Percentiles rank a stretch among this genome's conserved stretches.
Conservation (phyloP, 2,113 vertebrate species). For the Phrynocephalus versicolor region DNA sequence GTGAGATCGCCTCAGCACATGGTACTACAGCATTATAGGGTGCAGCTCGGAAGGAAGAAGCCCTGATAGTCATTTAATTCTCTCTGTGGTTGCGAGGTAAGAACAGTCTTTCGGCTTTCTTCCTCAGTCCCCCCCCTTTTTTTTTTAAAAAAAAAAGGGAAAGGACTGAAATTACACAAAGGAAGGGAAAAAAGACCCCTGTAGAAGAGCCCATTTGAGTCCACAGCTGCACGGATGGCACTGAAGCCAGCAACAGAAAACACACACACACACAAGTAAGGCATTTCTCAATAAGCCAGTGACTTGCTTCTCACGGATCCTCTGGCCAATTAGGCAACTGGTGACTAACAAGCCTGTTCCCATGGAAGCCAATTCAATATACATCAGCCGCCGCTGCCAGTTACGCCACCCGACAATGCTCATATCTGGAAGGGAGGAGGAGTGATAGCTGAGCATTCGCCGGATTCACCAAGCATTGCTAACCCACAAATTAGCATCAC, state of each 20-base stretch:
- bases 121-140: background rate
- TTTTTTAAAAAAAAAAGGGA: slow-evolving; percentile 34
- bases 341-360: slow-evolving; percentile 45
- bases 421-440: background rate
- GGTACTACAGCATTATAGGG: slow-evolving; percentile 51
- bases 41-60: slow-evolving; percentile 41
- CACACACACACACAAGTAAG: slow-evolving; percentile 19
- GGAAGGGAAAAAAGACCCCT: background rate
- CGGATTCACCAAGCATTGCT: slow-evolving; percentile 41
- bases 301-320: slow-evolving; percentile 56
- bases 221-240: slow-evolving; percentile 45
- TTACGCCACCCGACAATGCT: slow-evolving; percentile 29
- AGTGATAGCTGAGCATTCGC: slow-evolving; percentile 23
- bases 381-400: background rate
- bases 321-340: slow-evolving; percentile 18
- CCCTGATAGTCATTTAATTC: slow-evolving; percentile 43
- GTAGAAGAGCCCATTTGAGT: slow-evolving; percentile 24
- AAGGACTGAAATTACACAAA: slow-evolving; percentile 22
- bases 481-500: slow-evolving; percentile 44
- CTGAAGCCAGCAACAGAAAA: background rate
- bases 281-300: slow-evolving; percentile 36
- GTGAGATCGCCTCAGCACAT: slow-evolving; percentile 39
- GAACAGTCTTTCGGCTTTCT: slow-evolving; percentile 52
- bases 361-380: slow-evolving; percentile 16
- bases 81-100: slow-evolving; percentile 65